Evolutionary conservation across 2,888 invertebrate genomes (phyloP).

Genomic region (Drosophila paracracens): DNA sequence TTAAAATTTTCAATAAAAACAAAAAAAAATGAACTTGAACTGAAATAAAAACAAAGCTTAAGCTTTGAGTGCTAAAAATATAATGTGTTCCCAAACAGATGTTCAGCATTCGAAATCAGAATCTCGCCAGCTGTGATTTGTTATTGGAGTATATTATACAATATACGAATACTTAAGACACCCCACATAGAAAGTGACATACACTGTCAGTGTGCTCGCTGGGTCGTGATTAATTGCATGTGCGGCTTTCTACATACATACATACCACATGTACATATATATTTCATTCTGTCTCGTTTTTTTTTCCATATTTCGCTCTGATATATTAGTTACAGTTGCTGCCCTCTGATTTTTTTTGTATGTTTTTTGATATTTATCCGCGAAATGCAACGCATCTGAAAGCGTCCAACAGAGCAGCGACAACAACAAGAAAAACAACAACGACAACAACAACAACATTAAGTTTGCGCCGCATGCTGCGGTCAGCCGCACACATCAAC

Average conservation of each 20-base stretch:
- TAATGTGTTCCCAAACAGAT: background rate
- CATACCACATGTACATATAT: conserved; percentile 9
- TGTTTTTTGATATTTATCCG: conserved; percentile 50
- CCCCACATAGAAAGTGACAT: background rate
- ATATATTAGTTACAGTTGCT: conserved; percentile 74
- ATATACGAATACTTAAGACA: conserved; percentile 2
- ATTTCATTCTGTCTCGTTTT: conserved; percentile 9
- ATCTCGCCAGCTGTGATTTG: conserved; percentile 8
- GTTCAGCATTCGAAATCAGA: background rate
- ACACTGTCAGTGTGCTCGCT: background rate
- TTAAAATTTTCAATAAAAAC: background rate
- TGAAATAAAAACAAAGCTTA: background rate
- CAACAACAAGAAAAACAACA: conserved; percentile 27
- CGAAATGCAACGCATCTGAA: conserved; percentile 47
- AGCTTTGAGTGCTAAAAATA: too few species aligned
- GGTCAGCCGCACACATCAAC: conserved; percentile 78
- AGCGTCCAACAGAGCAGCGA: conserved; percentile 29
- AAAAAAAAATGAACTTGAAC: background rate
- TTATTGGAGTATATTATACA: background rate
- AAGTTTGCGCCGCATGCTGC: conserved; percentile 68
- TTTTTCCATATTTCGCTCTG: conserved; percentile 32
- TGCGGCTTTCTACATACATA: background rate
- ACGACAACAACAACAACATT: conserved; percentile 16
- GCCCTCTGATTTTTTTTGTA: conserved; percentile 27
- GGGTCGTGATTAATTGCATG: conserved; percentile 10